A percentile compares a stretch with the other conserved stretches of the same genome.
These are phyloP conservation scores for Oreohelix idahoensis DNA, from an alignment of 1,140 invertebrate species.

Conservation along the genomic window DNA sequence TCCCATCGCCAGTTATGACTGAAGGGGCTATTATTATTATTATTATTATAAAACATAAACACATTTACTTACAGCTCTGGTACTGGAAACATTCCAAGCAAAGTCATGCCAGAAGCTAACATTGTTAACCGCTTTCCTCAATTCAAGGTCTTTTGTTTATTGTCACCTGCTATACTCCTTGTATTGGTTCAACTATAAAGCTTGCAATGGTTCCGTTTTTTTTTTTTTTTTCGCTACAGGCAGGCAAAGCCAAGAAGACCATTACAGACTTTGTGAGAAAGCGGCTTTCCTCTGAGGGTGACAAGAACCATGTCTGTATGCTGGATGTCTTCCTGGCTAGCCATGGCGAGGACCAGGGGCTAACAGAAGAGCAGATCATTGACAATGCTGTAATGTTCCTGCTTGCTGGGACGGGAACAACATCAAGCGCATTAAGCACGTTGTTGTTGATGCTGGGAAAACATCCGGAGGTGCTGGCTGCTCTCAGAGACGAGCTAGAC, in stretches of 20 bases:
- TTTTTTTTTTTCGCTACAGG: slow-evolving; percentile 5
- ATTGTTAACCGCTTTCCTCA: too few species aligned
- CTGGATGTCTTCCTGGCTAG: slow-evolving; percentile 25
- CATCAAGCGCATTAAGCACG: slow-evolving; percentile 43
- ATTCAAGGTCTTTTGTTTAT: too few species aligned
- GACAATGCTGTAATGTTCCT: slow-evolving; percentile 49
- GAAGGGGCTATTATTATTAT: too few species aligned
- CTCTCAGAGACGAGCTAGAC: slow-evolving; percentile 48
- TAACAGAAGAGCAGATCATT: slow-evolving; percentile 36
- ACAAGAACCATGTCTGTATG: slow-evolving; percentile 20
- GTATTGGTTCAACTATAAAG: too few species aligned
- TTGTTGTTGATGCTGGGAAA: slow-evolving; percentile 48
- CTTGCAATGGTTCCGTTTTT: too few species aligned
- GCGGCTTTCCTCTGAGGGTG: neutral
- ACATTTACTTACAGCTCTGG: too few species aligned
- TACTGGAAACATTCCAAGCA: too few species aligned
- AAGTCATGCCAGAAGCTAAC: too few species aligned
- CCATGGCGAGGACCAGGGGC: neutral
- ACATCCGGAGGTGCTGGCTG: slow-evolving; percentile 44
- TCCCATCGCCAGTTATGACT: too few species aligned
- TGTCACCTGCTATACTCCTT: too few species aligned
- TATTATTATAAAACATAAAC: too few species aligned
- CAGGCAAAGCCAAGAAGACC: slow-evolving; percentile 16
- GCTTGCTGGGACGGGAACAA: slow-evolving; percentile 49
- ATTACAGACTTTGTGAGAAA: slow-evolving; percentile 16